Conservation (phyloP, 2,113 vertebrate genomes). For the Lonchura striata region DNA sequence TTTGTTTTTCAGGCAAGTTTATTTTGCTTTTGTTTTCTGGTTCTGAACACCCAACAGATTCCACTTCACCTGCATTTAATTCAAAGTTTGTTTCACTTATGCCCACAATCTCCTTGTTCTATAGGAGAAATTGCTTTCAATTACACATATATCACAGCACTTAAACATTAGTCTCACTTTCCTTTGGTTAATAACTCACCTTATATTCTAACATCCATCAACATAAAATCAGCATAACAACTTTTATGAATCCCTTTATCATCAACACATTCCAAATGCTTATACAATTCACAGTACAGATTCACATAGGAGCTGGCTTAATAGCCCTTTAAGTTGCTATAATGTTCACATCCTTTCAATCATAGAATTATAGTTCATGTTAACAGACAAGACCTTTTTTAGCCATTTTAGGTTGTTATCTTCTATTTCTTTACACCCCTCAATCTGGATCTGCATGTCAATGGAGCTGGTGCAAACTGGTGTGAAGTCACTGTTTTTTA, state of each 20-base stretch:
- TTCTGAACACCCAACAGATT: constrained; percentile 49
- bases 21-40: constrained; percentile 46
- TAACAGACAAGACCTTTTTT: constrained; percentile 69
- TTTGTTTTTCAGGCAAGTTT: constrained; percentile 54
- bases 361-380: constrained; percentile 69
- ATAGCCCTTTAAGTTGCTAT: constrained; percentile 78
- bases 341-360: constrained; percentile 75
- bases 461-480: background rate
- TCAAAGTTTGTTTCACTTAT: constrained; percentile 73
- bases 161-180: constrained; percentile 80
- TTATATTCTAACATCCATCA: constrained; percentile 79
- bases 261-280: constrained; percentile 77
- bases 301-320: constrained; percentile 77
- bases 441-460: constrained; percentile 26
- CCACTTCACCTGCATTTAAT: constrained; percentile 66
- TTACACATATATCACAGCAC: constrained; percentile 75
- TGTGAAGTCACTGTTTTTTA: background rate
- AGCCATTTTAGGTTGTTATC: constrained; percentile 53
- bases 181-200: constrained; percentile 79
- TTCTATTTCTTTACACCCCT: constrained; percentile 28
- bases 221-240: constrained; percentile 82
- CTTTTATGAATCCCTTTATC: constrained; percentile 82
- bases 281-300: constrained; percentile 74
- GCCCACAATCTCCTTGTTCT: constrained; percentile 62
- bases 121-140: constrained; percentile 75